Conservation (phyloP, 1,140 invertebrate genomes). For the Ceratitis capitata region DNA sequence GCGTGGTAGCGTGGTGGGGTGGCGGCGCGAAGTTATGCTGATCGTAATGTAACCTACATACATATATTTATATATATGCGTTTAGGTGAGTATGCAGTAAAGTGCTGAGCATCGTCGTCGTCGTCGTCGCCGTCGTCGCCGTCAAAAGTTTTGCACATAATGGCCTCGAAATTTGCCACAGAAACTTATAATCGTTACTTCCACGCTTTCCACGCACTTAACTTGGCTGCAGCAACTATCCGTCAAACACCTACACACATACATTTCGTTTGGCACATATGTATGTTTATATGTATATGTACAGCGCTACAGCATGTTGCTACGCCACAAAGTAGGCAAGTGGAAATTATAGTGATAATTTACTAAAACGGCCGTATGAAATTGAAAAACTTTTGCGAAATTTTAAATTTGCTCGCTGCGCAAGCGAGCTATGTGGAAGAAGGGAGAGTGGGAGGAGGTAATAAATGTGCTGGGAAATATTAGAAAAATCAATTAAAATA, state of each 20-base stretch:
- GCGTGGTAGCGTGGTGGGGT: neutral
- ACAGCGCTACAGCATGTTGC: neutral
- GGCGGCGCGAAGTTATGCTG: neutral
- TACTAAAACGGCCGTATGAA: constrained; percentile 11
- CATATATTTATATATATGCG: too few species aligned
- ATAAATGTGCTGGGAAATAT: neutral
- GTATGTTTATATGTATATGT: neutral
- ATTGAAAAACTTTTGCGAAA: constrained; percentile 26
- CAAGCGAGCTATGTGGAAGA: neutral
- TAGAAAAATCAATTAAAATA: neutral
- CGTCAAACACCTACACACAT: too few species aligned
- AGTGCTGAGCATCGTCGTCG: neutral
- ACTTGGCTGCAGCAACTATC: neutral
- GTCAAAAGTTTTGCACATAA: constrained; percentile 22
- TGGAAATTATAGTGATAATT: constrained; percentile 32
- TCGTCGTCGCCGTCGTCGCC: neutral
- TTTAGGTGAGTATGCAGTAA: neutral
- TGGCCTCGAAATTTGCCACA: constrained; percentile 34
- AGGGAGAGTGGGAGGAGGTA: neutral
- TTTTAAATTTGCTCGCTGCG: neutral
- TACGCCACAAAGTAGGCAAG: constrained; percentile 20
- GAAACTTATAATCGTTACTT: constrained; percentile 36
- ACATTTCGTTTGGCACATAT: neutral
- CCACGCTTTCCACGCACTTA: constrained; percentile 12
- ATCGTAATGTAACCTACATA: too few species aligned